Evolutionary conservation across 1,140 invertebrate species (phyloP).

Genomic region (Sweltsa coloradensis): DNA sequence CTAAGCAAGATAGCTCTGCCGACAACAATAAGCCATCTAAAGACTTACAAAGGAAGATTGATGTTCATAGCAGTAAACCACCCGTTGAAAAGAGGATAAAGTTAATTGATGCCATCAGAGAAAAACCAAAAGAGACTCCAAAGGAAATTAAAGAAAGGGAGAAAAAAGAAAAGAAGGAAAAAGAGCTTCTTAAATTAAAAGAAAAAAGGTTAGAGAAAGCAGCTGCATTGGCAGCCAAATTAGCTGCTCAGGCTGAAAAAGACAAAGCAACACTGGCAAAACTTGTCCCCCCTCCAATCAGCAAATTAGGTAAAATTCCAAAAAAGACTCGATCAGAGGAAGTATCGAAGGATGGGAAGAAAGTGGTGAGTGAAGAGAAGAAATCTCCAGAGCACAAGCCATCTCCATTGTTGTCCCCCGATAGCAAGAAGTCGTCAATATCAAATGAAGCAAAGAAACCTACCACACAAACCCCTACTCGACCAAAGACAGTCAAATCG

Average conservation of each 20-base stretch:
- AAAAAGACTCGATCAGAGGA: constrained; percentile 40
- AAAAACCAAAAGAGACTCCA: constrained; percentile 13
- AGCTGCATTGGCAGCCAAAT: constrained; percentile 8
- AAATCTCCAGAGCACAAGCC: neutral
- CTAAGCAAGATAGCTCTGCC: too few species aligned
- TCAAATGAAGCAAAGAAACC: constrained; percentile 65
- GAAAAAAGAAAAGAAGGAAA: constrained; percentile 23
- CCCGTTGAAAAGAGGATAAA: too few species aligned
- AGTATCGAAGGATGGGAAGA: constrained; percentile 14
- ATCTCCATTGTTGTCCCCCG: constrained; percentile 18
- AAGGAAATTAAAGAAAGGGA: constrained; percentile 34
- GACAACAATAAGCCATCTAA: too few species aligned
- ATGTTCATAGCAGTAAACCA: too few species aligned
- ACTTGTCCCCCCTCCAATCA: constrained; percentile 43
- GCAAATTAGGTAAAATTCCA: constrained; percentile 60
- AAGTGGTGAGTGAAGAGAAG: constrained; percentile 2
- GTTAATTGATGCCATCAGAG: too few species aligned
- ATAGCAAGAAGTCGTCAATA: constrained; percentile 59
- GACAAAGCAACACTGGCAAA: constrained; percentile 54
- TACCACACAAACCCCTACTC: constrained; percentile 38
- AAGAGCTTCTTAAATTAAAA: constrained; percentile 12
- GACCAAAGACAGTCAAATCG: constrained; percentile 77
- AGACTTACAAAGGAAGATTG: too few species aligned
- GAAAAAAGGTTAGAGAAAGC: constrained; percentile 9
- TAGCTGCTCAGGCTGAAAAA: constrained; percentile 39